Evolutionary conservation across 2,113 vertebrate species (phyloP).

Genomic region (Erythrolamprus reginae): DNA sequence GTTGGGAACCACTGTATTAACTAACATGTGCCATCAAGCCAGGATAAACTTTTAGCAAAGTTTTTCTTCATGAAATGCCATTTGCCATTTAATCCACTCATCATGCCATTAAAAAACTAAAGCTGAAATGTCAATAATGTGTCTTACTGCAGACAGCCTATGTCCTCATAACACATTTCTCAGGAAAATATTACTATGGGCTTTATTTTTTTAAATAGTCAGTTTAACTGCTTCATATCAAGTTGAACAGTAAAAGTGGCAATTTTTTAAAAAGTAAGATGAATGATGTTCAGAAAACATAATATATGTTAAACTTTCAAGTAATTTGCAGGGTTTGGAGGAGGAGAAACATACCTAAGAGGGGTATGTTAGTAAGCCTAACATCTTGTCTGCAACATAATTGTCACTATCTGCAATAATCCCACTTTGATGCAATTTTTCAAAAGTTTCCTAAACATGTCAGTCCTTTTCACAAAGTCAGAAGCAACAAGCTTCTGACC

Average conservation of each 20-base stretch:
- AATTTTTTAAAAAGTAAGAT: not conserved
- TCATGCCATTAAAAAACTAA: not conserved
- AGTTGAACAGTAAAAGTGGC: not conserved
- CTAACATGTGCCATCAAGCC: not conserved
- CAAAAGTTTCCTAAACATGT: not conserved
- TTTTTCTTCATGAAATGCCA: not conserved
- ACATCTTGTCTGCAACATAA: not conserved
- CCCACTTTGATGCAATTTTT: not conserved
- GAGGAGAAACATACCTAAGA: too few relatives aligned
- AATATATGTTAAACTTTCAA: not conserved
- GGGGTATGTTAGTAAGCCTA: not conserved
- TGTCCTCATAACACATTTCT: not conserved
- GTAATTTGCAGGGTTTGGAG: not conserved
- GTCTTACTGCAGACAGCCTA: not conserved
- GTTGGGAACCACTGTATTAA: not conserved
- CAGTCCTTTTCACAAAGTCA: not conserved
- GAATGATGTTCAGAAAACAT: not conserved
- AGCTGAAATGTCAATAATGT: not conserved
- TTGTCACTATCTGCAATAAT: not conserved
- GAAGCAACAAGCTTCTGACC: not conserved
- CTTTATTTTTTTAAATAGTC: not conserved
- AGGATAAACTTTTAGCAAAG: not conserved
- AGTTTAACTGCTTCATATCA: not conserved
- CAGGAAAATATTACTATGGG: not conserved
- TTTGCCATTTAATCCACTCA: not conserved